These are phyloP conservation scores for Digitonthophagus gazella DNA, from an alignment of 2,888 invertebrate genomes.

Conservation along the genomic window DNA sequence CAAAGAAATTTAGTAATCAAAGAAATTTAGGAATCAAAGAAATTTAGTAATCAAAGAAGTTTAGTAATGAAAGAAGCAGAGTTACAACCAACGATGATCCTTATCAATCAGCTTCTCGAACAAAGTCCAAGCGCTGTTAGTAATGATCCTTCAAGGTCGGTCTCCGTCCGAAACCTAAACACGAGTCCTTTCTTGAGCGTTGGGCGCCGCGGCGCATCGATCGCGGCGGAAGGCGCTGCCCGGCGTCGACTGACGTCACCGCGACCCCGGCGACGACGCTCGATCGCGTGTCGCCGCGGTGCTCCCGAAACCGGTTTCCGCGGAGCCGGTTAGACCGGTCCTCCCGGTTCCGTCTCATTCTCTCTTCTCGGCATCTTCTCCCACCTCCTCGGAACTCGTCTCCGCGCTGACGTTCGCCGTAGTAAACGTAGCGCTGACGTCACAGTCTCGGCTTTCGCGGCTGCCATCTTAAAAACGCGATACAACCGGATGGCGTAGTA, in stretches of 20 bases:
- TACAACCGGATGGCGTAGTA: not conserved
- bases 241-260: not conserved
- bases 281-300: slow-evolving; percentile 30
- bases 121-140: slow-evolving; percentile 17
- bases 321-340: not conserved
- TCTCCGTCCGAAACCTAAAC: not conserved
- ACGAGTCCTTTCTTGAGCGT: slow-evolving; percentile 8
- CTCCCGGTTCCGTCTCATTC: slow-evolving; percentile 11
- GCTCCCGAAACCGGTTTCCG: slow-evolving; percentile 29
- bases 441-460: not conserved
- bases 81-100: slow-evolving; percentile 17
- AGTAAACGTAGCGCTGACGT: slow-evolving; percentile 2
- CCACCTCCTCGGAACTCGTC: slow-evolving; percentile 21
- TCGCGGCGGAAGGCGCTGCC: not conserved
- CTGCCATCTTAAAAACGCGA: not conserved
- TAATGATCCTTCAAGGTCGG: slow-evolving; percentile 20
- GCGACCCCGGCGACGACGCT: slow-evolving; percentile 28
- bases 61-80: too few species aligned
- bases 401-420: slow-evolving; percentile 27
- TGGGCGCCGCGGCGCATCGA: slow-evolving; percentile 4
- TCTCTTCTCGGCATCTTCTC: slow-evolving; percentile 12
- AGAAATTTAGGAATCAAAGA: too few species aligned
- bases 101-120: too few species aligned
- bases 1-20: too few species aligned
- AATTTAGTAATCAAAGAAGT: too few species aligned